These are phyloP conservation scores for Perdita meconis DNA, from an alignment of 2,888 invertebrate genomes.

Conservation along the genomic window DNA sequence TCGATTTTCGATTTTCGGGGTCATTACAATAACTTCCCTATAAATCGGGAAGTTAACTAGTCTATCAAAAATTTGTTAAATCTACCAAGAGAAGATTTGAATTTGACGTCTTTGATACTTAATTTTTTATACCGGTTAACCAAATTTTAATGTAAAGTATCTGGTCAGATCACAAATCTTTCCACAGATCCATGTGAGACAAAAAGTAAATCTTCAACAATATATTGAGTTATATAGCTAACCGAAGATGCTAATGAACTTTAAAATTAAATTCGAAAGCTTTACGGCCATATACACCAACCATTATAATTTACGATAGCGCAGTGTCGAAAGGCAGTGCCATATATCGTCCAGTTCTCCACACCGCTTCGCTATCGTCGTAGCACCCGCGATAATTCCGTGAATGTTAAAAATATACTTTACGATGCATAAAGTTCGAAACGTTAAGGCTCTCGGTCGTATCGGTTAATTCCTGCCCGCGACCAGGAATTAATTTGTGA, in stretches of 20 bases:
- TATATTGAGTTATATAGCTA: neutral
- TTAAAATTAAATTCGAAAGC: neutral
- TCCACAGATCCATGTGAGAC: too few species aligned
- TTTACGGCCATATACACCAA: neutral
- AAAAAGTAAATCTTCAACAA: too few species aligned
- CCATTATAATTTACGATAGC: slow-evolving; percentile 5
- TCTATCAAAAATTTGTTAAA: too few species aligned
- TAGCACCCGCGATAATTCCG: slow-evolving; percentile 35
- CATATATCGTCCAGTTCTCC: slow-evolving; percentile 18
- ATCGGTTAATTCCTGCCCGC: slow-evolving; percentile 41
- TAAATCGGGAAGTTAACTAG: too few species aligned
- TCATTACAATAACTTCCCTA: too few species aligned
- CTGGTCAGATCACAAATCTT: too few species aligned
- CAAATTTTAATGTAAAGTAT: too few species aligned
- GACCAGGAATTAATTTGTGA: slow-evolving; percentile 48
- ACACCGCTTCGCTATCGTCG: slow-evolving; percentile 1
- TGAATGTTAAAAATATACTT: slow-evolving; percentile 48
- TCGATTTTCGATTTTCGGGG: too few species aligned
- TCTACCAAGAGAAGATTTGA: too few species aligned
- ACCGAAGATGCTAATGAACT: neutral
- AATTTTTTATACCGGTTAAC: too few species aligned
- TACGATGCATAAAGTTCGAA: slow-evolving; percentile 29
- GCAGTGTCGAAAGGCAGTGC: slow-evolving; percentile 7
- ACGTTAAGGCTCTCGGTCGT: slow-evolving; percentile 10
- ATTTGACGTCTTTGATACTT: too few species aligned